phyloP scores from a whole-genome alignment of 2,113 vertebrate genomes.

The human region DNA sequence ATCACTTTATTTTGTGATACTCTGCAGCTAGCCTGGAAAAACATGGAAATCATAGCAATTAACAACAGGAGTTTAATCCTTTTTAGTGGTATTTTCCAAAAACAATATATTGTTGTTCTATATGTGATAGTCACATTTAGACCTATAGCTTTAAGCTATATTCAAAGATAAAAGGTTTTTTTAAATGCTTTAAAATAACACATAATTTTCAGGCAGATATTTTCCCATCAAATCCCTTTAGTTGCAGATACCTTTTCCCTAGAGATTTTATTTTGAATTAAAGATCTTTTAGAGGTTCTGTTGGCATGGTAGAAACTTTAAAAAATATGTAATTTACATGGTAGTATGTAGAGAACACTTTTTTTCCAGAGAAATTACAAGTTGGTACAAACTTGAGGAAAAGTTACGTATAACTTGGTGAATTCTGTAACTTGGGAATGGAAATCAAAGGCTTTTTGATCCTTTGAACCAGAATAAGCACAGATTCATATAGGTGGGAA shows the following conservation, averaged over 20 bases:
- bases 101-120: not conserved
- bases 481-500: not conserved
- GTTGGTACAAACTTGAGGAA: not conserved
- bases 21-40: constrained; percentile 20
- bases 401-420: not conserved
- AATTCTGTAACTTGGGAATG: not conserved
- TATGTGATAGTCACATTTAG: not conserved
- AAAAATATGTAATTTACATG: not conserved
- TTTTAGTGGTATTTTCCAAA: not conserved
- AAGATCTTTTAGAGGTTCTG: not conserved
- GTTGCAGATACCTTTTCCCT: constrained; percentile 17
- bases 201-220: not conserved
- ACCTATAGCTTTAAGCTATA: constrained; percentile 5
- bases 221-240: not conserved
- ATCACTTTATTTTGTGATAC: not conserved
- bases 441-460: not conserved
- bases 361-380: not conserved
- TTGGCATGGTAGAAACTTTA: not conserved
- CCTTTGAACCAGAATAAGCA: not conserved
- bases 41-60: not conserved
- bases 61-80: not conserved
- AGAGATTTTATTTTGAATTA: constrained; percentile 42
- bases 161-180: constrained; percentile 34
- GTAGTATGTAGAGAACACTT: not conserved
- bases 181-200: constrained; percentile 30